phyloP scores from a whole-genome alignment of 1,140 invertebrate species.

The Phymorhynchus buccinoides region DNA sequence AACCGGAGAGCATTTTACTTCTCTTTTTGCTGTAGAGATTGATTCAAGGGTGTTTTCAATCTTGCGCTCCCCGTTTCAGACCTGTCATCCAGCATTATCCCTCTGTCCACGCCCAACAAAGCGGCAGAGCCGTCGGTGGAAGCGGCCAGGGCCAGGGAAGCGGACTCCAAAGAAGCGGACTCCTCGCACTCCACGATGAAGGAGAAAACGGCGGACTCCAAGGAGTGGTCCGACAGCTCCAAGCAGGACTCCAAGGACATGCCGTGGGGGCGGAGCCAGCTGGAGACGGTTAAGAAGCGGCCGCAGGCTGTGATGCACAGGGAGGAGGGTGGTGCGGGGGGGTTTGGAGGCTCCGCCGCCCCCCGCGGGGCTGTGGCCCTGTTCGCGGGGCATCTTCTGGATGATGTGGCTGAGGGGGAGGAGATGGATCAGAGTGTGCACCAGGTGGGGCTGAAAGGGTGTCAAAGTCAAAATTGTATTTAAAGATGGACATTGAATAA shows the following conservation, averaged over 20 bases:
- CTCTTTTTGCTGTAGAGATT: too few relatives aligned
- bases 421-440: slow-evolving; percentile 59
- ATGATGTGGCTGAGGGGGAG: slow-evolving; percentile 42
- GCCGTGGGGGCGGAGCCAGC: slow-evolving; percentile 32
- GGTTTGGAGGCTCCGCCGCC: too few relatives aligned
- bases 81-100: slow-evolving; percentile 40
- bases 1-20: too few relatives aligned
- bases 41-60: too few relatives aligned
- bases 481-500: too few relatives aligned
- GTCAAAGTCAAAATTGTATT: too few relatives aligned
- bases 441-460: too few relatives aligned
- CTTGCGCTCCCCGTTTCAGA: slow-evolving; percentile 31
- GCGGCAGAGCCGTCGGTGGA: background rate
- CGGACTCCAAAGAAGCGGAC: background rate
- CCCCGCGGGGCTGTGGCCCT: slow-evolving; percentile 33
- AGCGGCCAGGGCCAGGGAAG: background rate
- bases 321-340: background rate
- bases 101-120: slow-evolving; percentile 12
- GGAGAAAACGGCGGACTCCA: slow-evolving; percentile 27
- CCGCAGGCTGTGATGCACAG: slow-evolving; percentile 9
- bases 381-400: slow-evolving; percentile 34
- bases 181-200: background rate
- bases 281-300: slow-evolving; percentile 53
- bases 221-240: slow-evolving; percentile 33
- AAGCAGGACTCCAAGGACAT: slow-evolving; percentile 43